Conservation (phyloP, 2,888 invertebrate genomes). For the Volucella zonaria region DNA sequence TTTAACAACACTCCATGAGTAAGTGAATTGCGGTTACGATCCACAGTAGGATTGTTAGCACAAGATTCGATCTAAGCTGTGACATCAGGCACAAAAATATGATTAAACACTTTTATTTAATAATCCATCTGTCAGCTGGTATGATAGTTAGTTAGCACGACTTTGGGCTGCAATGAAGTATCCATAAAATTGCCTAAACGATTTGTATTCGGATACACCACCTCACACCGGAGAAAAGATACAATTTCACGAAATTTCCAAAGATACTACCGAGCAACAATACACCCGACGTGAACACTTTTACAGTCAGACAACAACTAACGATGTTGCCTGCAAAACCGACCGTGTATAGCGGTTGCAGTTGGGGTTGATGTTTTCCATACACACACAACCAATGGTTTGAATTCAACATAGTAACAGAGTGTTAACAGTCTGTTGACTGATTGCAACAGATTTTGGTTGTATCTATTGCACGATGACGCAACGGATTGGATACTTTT, state of each 20-base stretch:
- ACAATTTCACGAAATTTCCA: constrained; percentile 8
- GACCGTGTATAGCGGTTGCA: constrained; percentile 63
- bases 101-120: not conserved
- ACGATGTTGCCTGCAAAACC: constrained; percentile 43
- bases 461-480: constrained; percentile 27
- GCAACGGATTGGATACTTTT: constrained; percentile 49
- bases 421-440: constrained; percentile 44
- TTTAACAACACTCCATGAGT: constrained; percentile 47
- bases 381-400: constrained; percentile 33
- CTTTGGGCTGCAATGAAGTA: constrained; percentile 15
- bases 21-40: constrained; percentile 49
- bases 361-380: not conserved
- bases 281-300: constrained; percentile 29
- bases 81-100: constrained; percentile 20
- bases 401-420: constrained; percentile 49
- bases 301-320: constrained; percentile 61
- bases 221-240: not conserved
- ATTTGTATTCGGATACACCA: not conserved
- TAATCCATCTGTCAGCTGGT: constrained; percentile 34
- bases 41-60: constrained; percentile 52
- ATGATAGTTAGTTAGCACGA: constrained; percentile 22
- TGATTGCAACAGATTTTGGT: constrained; percentile 40
- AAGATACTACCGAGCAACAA: not conserved
- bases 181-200: constrained; percentile 31
- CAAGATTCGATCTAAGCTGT: constrained; percentile 58